These are phyloP conservation scores for Meandrusa payeni DNA, from an alignment of 2,888 invertebrate species.

Conservation along the genomic window DNA sequence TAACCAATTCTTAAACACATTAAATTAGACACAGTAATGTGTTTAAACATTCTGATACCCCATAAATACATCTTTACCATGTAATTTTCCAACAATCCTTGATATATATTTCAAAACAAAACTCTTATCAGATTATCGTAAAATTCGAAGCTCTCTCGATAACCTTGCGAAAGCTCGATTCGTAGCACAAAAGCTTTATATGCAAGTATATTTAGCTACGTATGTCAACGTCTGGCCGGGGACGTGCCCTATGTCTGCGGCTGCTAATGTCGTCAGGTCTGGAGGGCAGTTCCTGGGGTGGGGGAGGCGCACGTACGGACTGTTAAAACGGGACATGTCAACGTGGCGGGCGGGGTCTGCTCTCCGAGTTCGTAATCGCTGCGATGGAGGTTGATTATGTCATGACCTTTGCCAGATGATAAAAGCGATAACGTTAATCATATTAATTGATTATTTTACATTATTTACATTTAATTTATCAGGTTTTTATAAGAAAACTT, in stretches of 20 bases:
- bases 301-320: conserved; percentile 63
- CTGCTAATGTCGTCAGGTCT: conserved; percentile 77
- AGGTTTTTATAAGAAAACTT: too few relatives aligned
- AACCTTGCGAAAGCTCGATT: neutral
- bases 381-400: conserved; percentile 65
- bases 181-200: conserved; percentile 28
- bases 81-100: too few relatives aligned
- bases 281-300: conserved; percentile 31
- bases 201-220: conserved; percentile 45
- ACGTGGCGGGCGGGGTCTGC: conserved; percentile 54
- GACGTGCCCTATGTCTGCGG: conserved; percentile 76
- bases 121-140: too few relatives aligned
- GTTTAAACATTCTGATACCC: too few relatives aligned
- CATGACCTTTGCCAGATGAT: conserved; percentile 58
- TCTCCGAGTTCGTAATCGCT: conserved; percentile 46
- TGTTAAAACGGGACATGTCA: conserved; percentile 80
- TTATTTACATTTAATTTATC: too few relatives aligned
- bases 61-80: too few relatives aligned
- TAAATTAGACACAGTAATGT: too few relatives aligned
- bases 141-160: too few relatives aligned
- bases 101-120: too few relatives aligned
- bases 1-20: too few relatives aligned
- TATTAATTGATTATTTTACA: neutral
- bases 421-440: conserved; percentile 10
- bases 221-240: conserved; percentile 58